These are phyloP conservation scores for Ichneumoninae sp. DNA, from an alignment of 2,888 invertebrate species.

Conservation along the genomic window DNA sequence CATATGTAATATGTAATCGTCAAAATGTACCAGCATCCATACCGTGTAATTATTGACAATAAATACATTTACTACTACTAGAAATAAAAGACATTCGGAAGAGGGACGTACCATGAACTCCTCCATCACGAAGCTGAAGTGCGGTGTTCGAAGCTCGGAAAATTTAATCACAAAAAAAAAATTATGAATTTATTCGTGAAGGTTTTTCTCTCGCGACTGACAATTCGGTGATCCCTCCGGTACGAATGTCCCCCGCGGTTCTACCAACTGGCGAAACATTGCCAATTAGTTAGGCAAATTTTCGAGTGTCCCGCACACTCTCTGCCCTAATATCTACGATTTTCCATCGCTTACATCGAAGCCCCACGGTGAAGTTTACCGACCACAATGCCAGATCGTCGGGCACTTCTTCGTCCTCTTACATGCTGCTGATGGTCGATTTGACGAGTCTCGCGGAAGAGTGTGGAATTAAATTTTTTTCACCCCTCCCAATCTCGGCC, in stretches of 20 bases:
- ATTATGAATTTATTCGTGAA: background rate
- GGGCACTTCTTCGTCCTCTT: background rate
- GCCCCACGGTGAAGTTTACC: background rate
- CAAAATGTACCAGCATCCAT: too few species aligned
- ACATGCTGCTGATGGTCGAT: background rate
- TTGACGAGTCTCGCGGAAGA: background rate
- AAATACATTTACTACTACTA: too few species aligned
- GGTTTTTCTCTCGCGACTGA: background rate
- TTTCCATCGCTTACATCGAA: constrained; percentile 32
- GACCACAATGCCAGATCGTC: background rate
- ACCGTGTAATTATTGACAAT: too few species aligned
- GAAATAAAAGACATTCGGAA: background rate
- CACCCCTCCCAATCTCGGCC: background rate
- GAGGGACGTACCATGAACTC: constrained; percentile 18
- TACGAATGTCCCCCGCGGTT: constrained; percentile 70
- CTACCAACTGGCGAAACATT: constrained; percentile 76
- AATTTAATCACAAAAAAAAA: background rate
- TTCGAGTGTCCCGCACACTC: constrained; percentile 69
- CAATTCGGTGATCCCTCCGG: constrained; percentile 15
- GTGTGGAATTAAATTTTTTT: constrained; percentile 30
- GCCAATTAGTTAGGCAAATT: constrained; percentile 74
- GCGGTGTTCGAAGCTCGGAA: background rate
- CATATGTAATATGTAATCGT: too few species aligned
- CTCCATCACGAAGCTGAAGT: constrained; percentile 32
- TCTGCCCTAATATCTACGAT: background rate